phyloP scores from a whole-genome alignment of 2,797 vertebrate species.

The Stomatorhinus walkeri region DNA sequence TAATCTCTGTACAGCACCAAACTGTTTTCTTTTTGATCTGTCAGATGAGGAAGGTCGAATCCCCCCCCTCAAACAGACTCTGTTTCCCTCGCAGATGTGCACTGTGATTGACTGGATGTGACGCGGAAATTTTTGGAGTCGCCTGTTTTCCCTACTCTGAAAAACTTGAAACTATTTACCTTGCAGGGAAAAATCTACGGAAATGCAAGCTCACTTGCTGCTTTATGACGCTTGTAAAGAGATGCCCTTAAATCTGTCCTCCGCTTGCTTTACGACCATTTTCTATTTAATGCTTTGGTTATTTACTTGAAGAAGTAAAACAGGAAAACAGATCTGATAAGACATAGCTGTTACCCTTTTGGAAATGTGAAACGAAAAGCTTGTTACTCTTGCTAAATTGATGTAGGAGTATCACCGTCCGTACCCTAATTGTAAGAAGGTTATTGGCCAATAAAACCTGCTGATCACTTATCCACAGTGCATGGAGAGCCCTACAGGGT shows the following conservation, averaged over 20 bases:
- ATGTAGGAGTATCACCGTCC: background rate
- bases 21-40: constrained; percentile 12
- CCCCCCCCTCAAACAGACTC: background rate
- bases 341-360: constrained; percentile 1
- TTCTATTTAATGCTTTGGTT: background rate
- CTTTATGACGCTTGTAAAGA: background rate
- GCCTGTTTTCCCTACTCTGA: background rate
- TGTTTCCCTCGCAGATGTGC: background rate
- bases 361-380: constrained; percentile 7
- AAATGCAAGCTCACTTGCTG: background rate
- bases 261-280: background rate
- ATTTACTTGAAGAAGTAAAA: background rate
- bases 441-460: constrained; percentile 14
- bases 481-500: background rate
- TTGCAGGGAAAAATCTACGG: background rate
- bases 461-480: constrained; percentile 15
- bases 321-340: constrained; percentile 3
- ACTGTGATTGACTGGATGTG: background rate
- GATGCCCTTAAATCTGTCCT: background rate
- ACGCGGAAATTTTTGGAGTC: background rate
- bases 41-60: background rate
- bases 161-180: background rate
- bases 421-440: constrained; percentile 5
- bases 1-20: background rate
- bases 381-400: constrained; percentile 10